Conservation (phyloP, 2,113 vertebrate species). For the Etia nguti region DNA sequence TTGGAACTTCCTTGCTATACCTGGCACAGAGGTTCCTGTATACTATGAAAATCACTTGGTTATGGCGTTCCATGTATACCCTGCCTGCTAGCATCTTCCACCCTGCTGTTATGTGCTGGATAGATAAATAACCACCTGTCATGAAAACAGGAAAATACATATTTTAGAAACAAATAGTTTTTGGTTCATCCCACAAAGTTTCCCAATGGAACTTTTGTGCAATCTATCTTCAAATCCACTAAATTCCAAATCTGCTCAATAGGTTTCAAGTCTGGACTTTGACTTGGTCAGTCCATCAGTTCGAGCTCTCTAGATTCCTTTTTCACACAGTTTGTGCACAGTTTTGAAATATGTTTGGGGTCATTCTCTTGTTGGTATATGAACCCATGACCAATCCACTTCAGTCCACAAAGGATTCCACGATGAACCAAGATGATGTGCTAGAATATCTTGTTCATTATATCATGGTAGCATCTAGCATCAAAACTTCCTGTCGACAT, state of each 20-base stretch:
- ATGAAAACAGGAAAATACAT: neutral
- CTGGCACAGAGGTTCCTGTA: neutral
- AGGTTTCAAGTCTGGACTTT: neutral
- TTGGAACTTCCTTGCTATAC: neutral
- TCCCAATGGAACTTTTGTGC: neutral
- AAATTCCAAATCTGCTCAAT: neutral
- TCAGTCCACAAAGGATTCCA: neutral
- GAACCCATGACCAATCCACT: neutral
- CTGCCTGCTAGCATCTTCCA: neutral
- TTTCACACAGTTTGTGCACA: neutral
- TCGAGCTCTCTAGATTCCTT: neutral
- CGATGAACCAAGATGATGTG: neutral
- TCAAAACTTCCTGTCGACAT: neutral
- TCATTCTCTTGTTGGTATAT: neutral
- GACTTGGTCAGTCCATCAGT: neutral
- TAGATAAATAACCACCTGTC: neutral
- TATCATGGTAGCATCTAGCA: neutral
- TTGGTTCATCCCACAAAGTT: neutral
- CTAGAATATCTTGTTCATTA: neutral
- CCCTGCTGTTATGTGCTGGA: neutral
- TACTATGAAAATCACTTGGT: neutral
- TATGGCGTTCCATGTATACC: neutral
- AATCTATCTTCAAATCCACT: neutral
- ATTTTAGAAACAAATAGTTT: neutral
- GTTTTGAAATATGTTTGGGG: neutral